Conservation (phyloP, 2,797 vertebrate species). For the Pseudopleuronectes americanus region DNA sequence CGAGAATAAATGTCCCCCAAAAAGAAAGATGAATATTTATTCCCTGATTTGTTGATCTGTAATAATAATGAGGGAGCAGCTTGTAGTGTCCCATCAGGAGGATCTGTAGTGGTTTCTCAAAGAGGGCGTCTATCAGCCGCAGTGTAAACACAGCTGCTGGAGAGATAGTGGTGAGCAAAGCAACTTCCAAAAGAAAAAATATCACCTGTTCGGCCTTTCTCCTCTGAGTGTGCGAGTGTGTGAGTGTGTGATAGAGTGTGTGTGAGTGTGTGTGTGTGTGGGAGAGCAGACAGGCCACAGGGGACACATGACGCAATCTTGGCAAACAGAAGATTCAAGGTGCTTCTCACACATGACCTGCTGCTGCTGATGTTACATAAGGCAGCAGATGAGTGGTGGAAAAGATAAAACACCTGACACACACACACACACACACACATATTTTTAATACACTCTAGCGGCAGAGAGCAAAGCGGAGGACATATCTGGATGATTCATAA, state of each 20-base stretch:
- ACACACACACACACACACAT: too few relatives aligned
- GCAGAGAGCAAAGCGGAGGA: background rate
- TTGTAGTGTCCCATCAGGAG: background rate
- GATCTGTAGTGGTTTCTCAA: slow-evolving; percentile 37
- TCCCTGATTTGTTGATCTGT: background rate
- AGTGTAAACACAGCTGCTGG: slow-evolving; percentile 77
- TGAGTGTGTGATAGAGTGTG: too few relatives aligned
- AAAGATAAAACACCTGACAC: too few relatives aligned
- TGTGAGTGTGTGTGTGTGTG: too few relatives aligned
- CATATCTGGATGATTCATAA: background rate
- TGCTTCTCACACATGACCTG: slow-evolving; percentile 64
- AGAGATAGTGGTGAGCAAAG: slow-evolving; percentile 36
- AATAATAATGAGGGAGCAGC: too few relatives aligned
- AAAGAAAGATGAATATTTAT: too few relatives aligned
- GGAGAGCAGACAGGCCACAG: slow-evolving; percentile 35
- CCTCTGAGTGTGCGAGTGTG: too few relatives aligned
- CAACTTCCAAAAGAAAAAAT: slow-evolving; percentile 10
- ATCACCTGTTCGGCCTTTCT: slow-evolving; percentile 66
- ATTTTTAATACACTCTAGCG: background rate
- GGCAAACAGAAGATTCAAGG: slow-evolving; percentile 75
- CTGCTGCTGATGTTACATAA: slow-evolving; percentile 66
- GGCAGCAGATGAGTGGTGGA: slow-evolving; percentile 31
- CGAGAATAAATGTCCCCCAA: background rate
- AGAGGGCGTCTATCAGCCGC: slow-evolving; percentile 41
- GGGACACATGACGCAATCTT: slow-evolving; percentile 72